Percentiles rank a stretch among this genome's conserved stretches.
phyloP scores from a whole-genome alignment of 2,888 invertebrate genomes.

The Ctena decussata region DNA sequence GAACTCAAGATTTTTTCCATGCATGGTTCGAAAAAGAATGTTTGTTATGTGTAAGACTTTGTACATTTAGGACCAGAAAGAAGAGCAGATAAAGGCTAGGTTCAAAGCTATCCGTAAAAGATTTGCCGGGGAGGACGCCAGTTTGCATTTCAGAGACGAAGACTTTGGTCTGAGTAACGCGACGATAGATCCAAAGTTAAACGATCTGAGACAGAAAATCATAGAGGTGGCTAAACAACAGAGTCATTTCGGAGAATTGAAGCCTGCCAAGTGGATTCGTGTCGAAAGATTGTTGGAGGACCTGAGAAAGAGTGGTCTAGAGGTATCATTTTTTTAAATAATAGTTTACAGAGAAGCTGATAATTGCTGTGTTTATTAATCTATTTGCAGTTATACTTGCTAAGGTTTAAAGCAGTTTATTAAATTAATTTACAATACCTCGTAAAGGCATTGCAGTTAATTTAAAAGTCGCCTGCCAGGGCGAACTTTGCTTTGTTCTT shows the following conservation, averaged over 20 bases:
- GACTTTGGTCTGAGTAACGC: background rate
- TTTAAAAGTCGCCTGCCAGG: too few species aligned
- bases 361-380: too few species aligned
- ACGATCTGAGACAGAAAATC: background rate
- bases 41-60: too few species aligned
- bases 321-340: too few species aligned
- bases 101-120: background rate
- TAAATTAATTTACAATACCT: too few species aligned
- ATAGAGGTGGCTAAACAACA: background rate
- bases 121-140: background rate
- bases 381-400: too few species aligned
- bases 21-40: too few species aligned
- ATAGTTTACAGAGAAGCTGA: too few species aligned
- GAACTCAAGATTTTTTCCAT: too few species aligned
- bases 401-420: too few species aligned
- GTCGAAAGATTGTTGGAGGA: background rate
- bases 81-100: background rate
- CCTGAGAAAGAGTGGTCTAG: background rate
- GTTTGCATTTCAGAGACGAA: background rate
- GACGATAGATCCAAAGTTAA: background rate
- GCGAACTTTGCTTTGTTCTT: too few species aligned
- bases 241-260: background rate
- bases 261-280: background rate
- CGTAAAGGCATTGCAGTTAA: too few species aligned
- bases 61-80: background rate